Conservation (phyloP, 2,113 vertebrate genomes). For the Galeopterus variegatus region DNA sequence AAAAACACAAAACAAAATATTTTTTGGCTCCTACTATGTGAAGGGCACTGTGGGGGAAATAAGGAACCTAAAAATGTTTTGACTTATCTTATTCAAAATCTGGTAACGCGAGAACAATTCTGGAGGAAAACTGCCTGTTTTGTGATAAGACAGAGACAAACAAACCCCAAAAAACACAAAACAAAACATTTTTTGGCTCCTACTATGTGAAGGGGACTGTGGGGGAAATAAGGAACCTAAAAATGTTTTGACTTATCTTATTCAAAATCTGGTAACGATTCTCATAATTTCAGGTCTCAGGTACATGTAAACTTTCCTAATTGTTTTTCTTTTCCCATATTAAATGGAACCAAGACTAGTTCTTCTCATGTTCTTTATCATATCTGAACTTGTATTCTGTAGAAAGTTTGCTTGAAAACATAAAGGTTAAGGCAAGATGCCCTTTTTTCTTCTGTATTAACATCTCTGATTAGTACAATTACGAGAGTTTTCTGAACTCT, state of each 20-base stretch:
- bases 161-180: background rate
- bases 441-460: background rate
- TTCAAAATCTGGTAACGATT: background rate
- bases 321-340: background rate
- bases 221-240: background rate
- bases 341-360: background rate
- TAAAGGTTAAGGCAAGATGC: background rate
- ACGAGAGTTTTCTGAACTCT: conserved; percentile 20
- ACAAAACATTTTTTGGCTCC: too few relatives aligned
- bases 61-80: background rate
- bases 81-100: background rate
- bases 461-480: background rate
- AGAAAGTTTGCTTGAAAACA: background rate
- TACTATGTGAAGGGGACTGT: background rate
- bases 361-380: background rate
- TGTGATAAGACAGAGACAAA: background rate
- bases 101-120: background rate
- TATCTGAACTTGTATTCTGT: background rate
- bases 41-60: background rate
- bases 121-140: background rate
- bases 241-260: background rate
- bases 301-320: background rate
- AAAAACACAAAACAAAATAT: background rate
- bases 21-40: background rate
- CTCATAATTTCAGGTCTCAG: background rate